Evolutionary conservation across 2,888 invertebrate genomes (phyloP).

Genomic region (Anodontia alba): DNA sequence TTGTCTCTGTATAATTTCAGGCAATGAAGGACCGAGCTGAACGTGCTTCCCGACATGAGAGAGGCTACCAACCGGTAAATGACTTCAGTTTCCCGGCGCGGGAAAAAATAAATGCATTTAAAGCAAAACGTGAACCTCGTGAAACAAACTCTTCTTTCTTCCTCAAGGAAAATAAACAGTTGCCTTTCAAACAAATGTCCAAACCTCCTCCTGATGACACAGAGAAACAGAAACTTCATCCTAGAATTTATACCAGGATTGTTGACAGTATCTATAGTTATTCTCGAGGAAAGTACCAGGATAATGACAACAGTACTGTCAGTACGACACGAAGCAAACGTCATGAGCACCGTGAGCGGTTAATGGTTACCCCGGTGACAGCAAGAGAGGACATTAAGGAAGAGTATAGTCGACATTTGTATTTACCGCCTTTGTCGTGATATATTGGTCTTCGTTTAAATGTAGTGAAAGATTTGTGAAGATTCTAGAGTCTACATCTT

Average conservation of each 20-base stretch:
- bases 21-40: constrained; percentile 46
- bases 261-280: constrained; percentile 61
- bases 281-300: constrained; percentile 44
- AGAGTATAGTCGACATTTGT: constrained; percentile 35
- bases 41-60: constrained; percentile 48
- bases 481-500: too few relatives aligned
- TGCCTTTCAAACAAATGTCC: constrained; percentile 60
- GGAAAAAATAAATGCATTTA: constrained; percentile 50
- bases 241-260: constrained; percentile 56
- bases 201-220: constrained; percentile 34
- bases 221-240: constrained; percentile 43
- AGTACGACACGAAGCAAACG: not conserved
- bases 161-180: constrained; percentile 54
- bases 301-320: not conserved
- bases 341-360: constrained; percentile 40
- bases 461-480: too few relatives aligned
- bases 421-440: constrained; percentile 50
- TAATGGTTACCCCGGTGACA: constrained; percentile 60
- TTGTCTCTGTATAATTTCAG: too few relatives aligned
- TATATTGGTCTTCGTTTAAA: too few relatives aligned
- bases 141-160: constrained; percentile 34
- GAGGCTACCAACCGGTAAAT: constrained; percentile 46
- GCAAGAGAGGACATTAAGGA: constrained; percentile 50
- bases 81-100: constrained; percentile 39
- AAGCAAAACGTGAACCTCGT: constrained; percentile 47